Evolutionary conservation across 2,113 vertebrate genomes (phyloP), one percentile per base, ranked within the genome.

Genomic region (Mungos mungo): DNA sequence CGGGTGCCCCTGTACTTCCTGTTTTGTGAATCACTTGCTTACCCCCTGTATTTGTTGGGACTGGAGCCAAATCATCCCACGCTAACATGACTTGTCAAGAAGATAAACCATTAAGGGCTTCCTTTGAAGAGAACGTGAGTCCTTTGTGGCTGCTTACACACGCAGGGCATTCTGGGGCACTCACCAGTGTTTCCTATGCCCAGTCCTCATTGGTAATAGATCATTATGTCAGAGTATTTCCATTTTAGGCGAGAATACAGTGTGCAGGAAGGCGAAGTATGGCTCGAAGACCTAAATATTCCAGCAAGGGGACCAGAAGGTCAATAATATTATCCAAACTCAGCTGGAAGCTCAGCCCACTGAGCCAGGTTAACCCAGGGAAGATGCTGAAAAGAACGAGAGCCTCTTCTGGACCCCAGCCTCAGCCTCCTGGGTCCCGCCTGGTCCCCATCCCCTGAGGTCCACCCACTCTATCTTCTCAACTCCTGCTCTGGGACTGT

Each of bases 341-440:
- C n/a, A 19, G 41, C 60, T 21, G 7, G 60, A 35, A 27, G 7
- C 35, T 31, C 45, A 1, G 6, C 5, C 1, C 11, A 2, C 10
- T 2, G 7, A 31, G 10, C 52, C 13, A 23, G 68, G 38, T 76
- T 8, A 81, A 0, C 25, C 7, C 1, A 0, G 18, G 19, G 35
- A 29, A 14, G 23, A 5, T 7, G 13, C 23, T 25, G 4, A 35
- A 16, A 29, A 60, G 19, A 80, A 14, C 3, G 68, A 1, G 5
- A 5, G 11, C 5, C 7, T 27, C 71, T 35, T 79, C 18, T 18
- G 31, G 31, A 3, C 12, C 7, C 0, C 29, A 12, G 38, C 1
- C 21, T 88, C 12, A 0, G 14, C 50, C 35, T 65, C 5, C 33
- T 35, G 7, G 1, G 0, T 35, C 35, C 23, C 11, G 2, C 45